Evolutionary conservation across 2,888 invertebrate species (phyloP).

Genomic region (Trachelus tabidus): DNA sequence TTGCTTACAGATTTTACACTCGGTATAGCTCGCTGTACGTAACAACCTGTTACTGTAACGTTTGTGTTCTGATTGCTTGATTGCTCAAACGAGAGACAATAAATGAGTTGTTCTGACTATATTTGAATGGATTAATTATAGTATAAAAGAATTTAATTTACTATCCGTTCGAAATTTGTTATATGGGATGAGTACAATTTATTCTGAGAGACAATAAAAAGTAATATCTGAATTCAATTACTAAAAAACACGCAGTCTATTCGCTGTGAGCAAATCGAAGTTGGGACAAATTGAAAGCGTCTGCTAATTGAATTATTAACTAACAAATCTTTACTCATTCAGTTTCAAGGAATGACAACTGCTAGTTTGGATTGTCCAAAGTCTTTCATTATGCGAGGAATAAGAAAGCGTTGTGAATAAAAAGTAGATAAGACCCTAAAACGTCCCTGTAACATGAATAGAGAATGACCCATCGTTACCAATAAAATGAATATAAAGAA

Average conservation of each 20-base stretch:
- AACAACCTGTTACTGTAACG: not conserved
- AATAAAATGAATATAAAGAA: not conserved
- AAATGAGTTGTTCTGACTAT: not conserved
- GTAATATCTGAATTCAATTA: not conserved
- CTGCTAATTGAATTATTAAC: not conserved
- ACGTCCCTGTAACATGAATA: not conserved
- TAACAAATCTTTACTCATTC: no score
- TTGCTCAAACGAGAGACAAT: not conserved
- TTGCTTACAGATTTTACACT: not conserved
- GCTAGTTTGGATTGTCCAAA: not conserved
- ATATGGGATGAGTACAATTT: not conserved
- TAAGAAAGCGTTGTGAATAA: not conserved
- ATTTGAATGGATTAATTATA: not conserved
- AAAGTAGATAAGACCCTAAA: not conserved
- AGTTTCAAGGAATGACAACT: not conserved
- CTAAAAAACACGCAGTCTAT: not conserved
- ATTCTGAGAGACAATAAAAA: not conserved
- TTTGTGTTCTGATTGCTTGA: not conserved
- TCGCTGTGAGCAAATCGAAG: not conserved
- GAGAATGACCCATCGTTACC: not conserved
- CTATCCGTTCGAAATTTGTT: not conserved
- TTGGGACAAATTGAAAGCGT: not conserved
- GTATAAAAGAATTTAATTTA: not conserved
- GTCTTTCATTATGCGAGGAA: not conserved
- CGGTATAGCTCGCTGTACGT: not conserved